These are phyloP conservation scores for Drosophila leonis DNA, from an alignment of 2,888 invertebrate genomes.

Conservation along the genomic window DNA sequence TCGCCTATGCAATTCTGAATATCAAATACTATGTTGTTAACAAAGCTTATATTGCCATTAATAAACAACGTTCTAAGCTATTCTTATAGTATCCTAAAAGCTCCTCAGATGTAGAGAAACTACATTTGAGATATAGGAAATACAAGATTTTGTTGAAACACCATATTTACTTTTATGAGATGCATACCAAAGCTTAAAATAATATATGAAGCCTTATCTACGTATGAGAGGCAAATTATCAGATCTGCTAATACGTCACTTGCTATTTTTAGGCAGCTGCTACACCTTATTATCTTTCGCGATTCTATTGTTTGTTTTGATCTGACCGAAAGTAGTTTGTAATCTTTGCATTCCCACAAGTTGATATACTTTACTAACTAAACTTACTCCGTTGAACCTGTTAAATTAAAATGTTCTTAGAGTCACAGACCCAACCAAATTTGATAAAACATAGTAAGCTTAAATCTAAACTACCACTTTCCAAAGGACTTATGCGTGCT, in stretches of 20 bases:
- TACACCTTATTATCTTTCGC: not conserved
- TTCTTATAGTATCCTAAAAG: not conserved
- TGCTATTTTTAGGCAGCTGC: conserved; percentile 18
- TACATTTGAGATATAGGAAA: not conserved
- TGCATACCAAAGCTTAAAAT: not conserved
- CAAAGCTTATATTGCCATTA: conserved; percentile 2
- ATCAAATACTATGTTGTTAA: not conserved
- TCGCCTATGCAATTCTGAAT: not conserved
- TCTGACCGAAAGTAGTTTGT: not conserved
- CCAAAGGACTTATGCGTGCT: too few species aligned
- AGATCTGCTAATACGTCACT: conserved; percentile 26
- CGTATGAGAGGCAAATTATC: conserved; percentile 7
- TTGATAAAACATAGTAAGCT: too few species aligned
- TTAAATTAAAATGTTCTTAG: too few species aligned
- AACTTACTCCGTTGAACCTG: not conserved
- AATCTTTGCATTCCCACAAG: not conserved
- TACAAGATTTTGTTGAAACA: not conserved
- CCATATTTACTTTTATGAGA: not conserved
- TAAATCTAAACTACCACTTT: too few species aligned
- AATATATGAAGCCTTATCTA: conserved; percentile 20
- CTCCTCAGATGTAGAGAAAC: not conserved
- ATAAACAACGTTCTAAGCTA: too few species aligned
- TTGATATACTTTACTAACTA: not conserved
- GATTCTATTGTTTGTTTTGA: not conserved
- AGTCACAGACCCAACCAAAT: too few species aligned